phyloP scores from a whole-genome alignment of 1,140 invertebrate species.

The Tetramorium alpestre region DNA sequence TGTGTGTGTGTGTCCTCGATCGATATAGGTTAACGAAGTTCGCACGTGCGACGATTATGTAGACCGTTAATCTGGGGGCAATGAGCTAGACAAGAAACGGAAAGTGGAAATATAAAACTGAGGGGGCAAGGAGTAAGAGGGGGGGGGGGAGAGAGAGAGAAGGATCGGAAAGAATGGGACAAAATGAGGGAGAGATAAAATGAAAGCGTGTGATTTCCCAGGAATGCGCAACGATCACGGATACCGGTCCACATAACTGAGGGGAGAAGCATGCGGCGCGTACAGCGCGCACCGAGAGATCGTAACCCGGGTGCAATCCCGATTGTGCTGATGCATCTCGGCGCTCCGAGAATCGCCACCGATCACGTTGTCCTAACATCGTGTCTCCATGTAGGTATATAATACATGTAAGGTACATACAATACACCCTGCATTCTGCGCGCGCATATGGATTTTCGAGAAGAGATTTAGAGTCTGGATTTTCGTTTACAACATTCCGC shows the following conservation, averaged over 20 bases:
- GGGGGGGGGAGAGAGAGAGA: background rate
- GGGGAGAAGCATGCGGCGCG: constrained; percentile 35
- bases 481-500: background rate
- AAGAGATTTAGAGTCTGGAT: background rate
- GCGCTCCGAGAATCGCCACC: constrained; percentile 6
- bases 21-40: constrained; percentile 2
- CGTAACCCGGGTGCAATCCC: constrained; percentile 41
- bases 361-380: constrained; percentile 48
- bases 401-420: constrained; percentile 10
- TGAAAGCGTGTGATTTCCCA: constrained; percentile 44
- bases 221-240: constrained; percentile 20
- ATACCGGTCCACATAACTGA: constrained; percentile 9
- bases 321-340: constrained; percentile 54
- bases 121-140: no score
- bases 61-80: constrained; percentile 1
- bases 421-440: background rate
- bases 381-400: constrained; percentile 43
- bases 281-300: constrained; percentile 14
- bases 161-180: background rate
- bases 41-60: background rate
- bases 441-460: background rate
- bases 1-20: background rate
- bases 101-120: background rate
- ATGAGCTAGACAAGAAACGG: background rate
- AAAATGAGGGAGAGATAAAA: constrained; percentile 4